Percentiles rank a stretch among this genome's conserved stretches.
phyloP scores from a whole-genome alignment of 1,140 invertebrate genomes.

The Trachymyrmex septentrionalis region DNA sequence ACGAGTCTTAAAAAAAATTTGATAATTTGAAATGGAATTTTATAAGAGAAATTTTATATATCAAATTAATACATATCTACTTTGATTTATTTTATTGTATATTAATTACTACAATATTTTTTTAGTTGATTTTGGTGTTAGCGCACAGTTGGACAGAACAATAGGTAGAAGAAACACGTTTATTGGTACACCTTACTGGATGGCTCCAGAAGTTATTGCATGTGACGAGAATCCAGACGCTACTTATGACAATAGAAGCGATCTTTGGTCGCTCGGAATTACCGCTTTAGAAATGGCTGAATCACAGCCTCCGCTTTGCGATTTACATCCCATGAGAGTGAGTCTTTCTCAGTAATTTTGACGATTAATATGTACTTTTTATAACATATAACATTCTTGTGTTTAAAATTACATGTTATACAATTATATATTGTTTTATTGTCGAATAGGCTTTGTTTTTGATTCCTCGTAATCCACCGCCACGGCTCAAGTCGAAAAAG shows the following conservation, averaged over 20 bases:
- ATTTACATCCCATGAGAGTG: conserved; percentile 99
- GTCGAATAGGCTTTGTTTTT: conserved; percentile 93
- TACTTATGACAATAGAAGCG: conserved; percentile 99
- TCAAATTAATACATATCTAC: not conserved
- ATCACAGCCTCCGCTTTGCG: conserved; percentile 99
- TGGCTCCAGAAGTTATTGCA: conserved; percentile 99
- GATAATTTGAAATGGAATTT: conserved; percentile 3
- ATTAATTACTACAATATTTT: conserved; percentile 75
- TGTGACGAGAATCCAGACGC: conserved; percentile 99
- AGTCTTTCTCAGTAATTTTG: conserved; percentile 58
- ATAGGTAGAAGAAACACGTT: conserved; percentile 99
- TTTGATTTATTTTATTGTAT: conserved; percentile 3
- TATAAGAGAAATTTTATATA: conserved; percentile 12
- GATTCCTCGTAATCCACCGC: conserved; percentile 99
- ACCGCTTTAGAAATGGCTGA: conserved; percentile 99
- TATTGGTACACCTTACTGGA: conserved; percentile 99
- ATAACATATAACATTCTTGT: not conserved
- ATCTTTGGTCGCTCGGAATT: conserved; percentile 99
- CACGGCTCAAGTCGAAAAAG: conserved; percentile 98
- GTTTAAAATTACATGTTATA: conserved; percentile 29
- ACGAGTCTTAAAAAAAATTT: not conserved
- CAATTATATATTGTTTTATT: not conserved
- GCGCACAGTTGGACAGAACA: conserved; percentile 99
- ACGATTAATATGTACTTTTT: not conserved
- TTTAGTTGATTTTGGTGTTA: conserved; percentile 99